These are phyloP conservation scores for Taxidea taxus DNA, from an alignment of 2,113 vertebrate species.

Conservation along the genomic window DNA sequence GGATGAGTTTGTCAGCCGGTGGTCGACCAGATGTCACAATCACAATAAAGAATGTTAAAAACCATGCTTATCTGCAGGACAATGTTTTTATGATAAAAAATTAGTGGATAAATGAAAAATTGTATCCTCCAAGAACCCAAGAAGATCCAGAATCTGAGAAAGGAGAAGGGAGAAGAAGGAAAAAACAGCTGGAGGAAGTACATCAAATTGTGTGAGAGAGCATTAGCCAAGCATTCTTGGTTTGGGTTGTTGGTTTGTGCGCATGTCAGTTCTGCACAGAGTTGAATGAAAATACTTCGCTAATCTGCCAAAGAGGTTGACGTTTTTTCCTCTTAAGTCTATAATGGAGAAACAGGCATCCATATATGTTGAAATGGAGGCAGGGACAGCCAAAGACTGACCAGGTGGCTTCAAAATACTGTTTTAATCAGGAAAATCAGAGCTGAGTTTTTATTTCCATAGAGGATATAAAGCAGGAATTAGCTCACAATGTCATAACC, in stretches of 20 bases:
- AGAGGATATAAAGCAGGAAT: not conserved
- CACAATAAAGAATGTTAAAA: not conserved
- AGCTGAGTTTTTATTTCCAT: slow-evolving; percentile 15
- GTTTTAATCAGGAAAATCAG: not conserved
- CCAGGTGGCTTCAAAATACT: not conserved
- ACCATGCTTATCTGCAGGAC: not conserved
- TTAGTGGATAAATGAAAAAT: not conserved
- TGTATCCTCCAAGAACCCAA: not conserved
- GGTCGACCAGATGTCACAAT: not conserved
- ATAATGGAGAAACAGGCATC: not conserved
- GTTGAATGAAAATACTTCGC: not conserved
- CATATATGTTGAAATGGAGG: not conserved
- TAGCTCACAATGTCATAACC: not conserved
- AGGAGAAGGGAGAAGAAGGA: not conserved
- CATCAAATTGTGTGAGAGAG: not conserved
- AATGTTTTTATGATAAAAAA: not conserved
- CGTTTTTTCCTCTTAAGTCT: not conserved
- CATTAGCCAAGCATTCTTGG: not conserved
- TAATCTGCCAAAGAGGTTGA: not conserved
- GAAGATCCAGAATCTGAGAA: slow-evolving; percentile 17
- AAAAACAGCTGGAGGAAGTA: not conserved
- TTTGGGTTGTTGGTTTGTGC: not conserved
- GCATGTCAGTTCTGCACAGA: not conserved
- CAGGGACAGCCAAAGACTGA: not conserved
- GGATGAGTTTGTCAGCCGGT: not conserved